Conservation (phyloP, 53 echinoderm and acorn worm species). For the Patiria pectinifera region DNA sequence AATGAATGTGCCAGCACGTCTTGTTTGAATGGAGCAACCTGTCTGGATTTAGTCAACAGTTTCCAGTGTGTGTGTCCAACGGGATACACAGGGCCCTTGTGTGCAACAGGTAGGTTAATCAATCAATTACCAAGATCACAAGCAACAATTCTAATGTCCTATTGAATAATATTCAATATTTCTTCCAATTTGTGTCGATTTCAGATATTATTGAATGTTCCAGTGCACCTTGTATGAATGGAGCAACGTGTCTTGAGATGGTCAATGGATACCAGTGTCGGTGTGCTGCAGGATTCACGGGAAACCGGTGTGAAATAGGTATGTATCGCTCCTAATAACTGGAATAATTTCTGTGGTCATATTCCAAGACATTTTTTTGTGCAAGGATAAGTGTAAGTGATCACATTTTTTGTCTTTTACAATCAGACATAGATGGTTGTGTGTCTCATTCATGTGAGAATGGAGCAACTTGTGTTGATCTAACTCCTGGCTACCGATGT, state of each 20-base stretch:
- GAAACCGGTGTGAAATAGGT: slow-evolving; percentile 45
- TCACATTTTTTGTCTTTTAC: background rate
- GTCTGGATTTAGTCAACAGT: slow-evolving; percentile 57
- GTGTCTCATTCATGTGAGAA: slow-evolving; percentile 46
- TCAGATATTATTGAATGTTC: slow-evolving; percentile 9
- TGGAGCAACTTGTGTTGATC: slow-evolving; percentile 52
- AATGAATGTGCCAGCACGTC: slow-evolving; percentile 53
- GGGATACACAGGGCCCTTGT: slow-evolving; percentile 70
- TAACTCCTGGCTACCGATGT: slow-evolving; percentile 44
- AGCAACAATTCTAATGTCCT: background rate
- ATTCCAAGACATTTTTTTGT: background rate
- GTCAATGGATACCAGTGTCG: slow-evolving; percentile 29
- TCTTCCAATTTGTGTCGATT: background rate
- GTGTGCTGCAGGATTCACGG: slow-evolving; percentile 40
- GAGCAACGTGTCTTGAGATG: slow-evolving; percentile 52
- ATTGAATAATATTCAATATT: background rate
- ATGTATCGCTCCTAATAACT: background rate
- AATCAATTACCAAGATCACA: too few relatives aligned
- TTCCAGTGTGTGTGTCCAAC: slow-evolving; percentile 76
- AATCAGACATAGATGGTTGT: slow-evolving; percentile 23
- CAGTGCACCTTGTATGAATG: slow-evolving; percentile 41
- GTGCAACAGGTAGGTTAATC: slow-evolving; percentile 37
- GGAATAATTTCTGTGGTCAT: background rate
- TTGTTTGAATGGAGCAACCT: slow-evolving; percentile 76
- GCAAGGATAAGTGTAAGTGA: too few relatives aligned